Base-by-base conservation (phyloP, 2,797 vertebrate genomes). In the Pipistrellus pipistrellus region DNA sequence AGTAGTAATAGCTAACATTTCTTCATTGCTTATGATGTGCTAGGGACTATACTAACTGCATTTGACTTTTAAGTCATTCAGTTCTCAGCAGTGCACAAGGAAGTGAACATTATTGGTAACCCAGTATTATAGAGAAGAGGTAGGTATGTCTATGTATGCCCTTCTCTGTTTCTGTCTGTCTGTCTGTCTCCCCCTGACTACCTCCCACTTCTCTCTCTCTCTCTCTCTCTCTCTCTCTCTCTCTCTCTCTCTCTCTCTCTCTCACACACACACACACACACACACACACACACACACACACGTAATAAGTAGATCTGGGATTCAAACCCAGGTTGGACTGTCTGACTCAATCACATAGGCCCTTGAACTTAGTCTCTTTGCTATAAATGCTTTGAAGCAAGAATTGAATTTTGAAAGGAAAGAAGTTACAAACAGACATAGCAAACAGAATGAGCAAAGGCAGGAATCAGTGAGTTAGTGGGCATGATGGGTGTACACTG, bases 341-440 rank as follows among this genome's bases (percentile, higher is more conserved):
- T 59, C 18, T 21, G 20, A 88, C 9, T 87, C 69, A 25, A 20
- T 48, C 1, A 88, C 20, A 59, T 5, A 81, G 35, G 27, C 38
- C 27, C n/a, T 3, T 15, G 12, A 6, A 30, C 44, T 88, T 92
- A 51, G 44, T 8, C 25, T 78, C 15, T 92, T 90, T 17, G 2
- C 17, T 57, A 4, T 6, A 85, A 41, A 41, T 78, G 21, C 44
- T 94, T 75, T 75, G 38, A 83, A 69, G 53, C 32, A 80, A 69
- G 9, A 55, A 41, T 41, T 64, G 41, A 35, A 27, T 55, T 88
- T 85, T 73, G 41, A n/a, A 86, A 62, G 15, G 17, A 4, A 68
- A 62, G 17, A 8, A 27, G 38, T 73, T 85, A 76, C 11, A 48
- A n/a, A 73, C 5, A 86, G 76, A 44, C 2, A 17, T 32, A 84